Conservation (phyloP, 2,797 vertebrate species). For the Catharus ustulatus region DNA sequence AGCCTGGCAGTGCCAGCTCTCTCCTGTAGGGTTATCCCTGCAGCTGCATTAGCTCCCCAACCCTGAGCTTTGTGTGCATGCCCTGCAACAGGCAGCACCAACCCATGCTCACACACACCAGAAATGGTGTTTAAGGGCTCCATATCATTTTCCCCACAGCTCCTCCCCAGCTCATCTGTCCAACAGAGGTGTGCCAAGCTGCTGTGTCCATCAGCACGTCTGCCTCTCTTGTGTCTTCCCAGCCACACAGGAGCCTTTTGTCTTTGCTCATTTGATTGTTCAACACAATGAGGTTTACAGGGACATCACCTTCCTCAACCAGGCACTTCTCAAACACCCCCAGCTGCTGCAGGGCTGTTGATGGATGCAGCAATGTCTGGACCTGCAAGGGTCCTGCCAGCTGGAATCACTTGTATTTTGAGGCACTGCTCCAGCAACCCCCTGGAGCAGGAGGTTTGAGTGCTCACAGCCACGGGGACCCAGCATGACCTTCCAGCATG, state of each 20-base stretch:
- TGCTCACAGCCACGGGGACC: accelerated
- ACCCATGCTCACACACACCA: accelerated
- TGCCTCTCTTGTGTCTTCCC: neutral
- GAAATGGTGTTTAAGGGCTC: neutral
- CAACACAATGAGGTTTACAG: neutral
- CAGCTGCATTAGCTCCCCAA: neutral
- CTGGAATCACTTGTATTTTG: neutral
- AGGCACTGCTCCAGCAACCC: neutral
- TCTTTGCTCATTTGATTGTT: neutral
- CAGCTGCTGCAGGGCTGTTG: neutral
- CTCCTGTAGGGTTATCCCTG: neutral
- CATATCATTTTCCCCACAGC: accelerated
- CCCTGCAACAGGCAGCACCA: neutral
- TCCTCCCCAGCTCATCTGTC: neutral
- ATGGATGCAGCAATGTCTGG: neutral
- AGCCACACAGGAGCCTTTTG: too few relatives aligned
- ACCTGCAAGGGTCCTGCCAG: neutral
- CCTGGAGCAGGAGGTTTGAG: neutral
- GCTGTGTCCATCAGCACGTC: neutral
- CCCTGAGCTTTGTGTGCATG: neutral
- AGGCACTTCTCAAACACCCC: neutral
- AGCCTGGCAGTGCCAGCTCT: neutral
- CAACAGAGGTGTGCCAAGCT: neutral
- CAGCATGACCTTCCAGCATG: accelerated
- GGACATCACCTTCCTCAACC: neutral